A percentile compares a stretch with the other conserved stretches of the same genome.
Evolutionary conservation across 2,888 invertebrate genomes (phyloP).

Genomic region (Himalopsyche kuldschensis): DNA sequence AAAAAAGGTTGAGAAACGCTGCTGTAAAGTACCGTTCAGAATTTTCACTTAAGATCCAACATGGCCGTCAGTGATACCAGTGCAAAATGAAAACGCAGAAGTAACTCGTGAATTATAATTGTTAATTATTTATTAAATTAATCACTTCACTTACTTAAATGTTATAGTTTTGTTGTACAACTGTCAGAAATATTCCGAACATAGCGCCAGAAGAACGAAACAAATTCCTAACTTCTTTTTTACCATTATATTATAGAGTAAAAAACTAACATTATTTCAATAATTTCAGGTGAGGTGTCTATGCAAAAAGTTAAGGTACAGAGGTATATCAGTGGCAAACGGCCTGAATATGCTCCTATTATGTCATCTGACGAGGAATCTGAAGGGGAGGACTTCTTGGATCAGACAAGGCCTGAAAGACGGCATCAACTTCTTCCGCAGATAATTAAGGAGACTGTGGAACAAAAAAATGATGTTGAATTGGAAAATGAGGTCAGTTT

Average conservation of each 20-base stretch:
- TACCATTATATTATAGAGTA: background rate
- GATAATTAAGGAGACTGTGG: constrained; percentile 47
- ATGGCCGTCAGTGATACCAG: no score
- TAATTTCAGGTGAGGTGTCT: constrained; percentile 81
- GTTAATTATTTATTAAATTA: no score
- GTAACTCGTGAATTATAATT: no score
- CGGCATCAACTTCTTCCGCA: constrained; percentile 50
- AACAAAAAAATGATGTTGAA: constrained; percentile 52
- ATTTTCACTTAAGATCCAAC: no score
- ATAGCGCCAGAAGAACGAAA: no score
- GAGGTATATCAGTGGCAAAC: constrained; percentile 96
- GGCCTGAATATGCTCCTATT: constrained; percentile 92
- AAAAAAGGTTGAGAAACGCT: no score
- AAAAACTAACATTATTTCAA: background rate
- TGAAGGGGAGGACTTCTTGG: constrained; percentile 85
- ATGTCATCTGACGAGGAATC: constrained; percentile 86
- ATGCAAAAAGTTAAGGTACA: constrained; percentile 99
- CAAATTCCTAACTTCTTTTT: no score
- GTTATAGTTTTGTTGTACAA: no score
- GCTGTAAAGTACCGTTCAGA: no score
- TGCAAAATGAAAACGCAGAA: no score
- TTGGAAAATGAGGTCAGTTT: constrained; percentile 53
- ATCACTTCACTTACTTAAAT: no score
- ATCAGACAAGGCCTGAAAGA: constrained; percentile 55
- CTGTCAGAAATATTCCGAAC: no score